Evolutionary conservation across 2,113 vertebrate species (phyloP).

Genomic region (Coracopsis vasa): DNA sequence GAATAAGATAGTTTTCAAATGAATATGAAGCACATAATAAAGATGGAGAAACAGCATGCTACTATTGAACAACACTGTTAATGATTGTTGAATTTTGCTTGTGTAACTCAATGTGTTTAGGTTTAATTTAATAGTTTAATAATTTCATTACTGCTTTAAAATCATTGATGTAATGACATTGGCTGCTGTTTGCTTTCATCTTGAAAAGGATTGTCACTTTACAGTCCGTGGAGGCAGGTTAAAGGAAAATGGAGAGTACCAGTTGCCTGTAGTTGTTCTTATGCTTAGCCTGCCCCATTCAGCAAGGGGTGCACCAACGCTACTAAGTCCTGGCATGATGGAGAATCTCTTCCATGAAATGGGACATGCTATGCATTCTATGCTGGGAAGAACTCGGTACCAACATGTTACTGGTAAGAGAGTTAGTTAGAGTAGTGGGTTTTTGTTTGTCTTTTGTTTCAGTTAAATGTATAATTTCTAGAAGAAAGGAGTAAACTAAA

Average conservation of each 20-base stretch:
- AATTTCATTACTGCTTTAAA: neutral
- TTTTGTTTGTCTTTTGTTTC: neutral
- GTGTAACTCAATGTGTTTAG: neutral
- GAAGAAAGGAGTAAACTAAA: neutral
- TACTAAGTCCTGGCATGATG: slow-evolving; percentile 95
- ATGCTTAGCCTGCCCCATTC: slow-evolving; percentile 91
- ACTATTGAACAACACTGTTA: neutral
- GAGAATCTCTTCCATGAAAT: slow-evolving; percentile 99
- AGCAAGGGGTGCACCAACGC: slow-evolving; percentile 76
- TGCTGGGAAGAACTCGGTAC: slow-evolving; percentile 94
- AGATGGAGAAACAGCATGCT: neutral
- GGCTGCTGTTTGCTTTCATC: neutral
- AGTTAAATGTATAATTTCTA: neutral
- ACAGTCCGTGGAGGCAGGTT: slow-evolving; percentile 93
- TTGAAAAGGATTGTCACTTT: slow-evolving; percentile 93
- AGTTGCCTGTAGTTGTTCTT: slow-evolving; percentile 93
- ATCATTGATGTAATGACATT: neutral
- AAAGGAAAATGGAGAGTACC: slow-evolving; percentile 85
- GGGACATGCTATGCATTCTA: slow-evolving; percentile 99
- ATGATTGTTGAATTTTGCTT: neutral
- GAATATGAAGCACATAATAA: neutral
- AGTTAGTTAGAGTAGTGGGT: too few relatives aligned
- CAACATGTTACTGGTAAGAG: slow-evolving; percentile 92
- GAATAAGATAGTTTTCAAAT: neutral
- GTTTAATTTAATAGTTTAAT: neutral